These are phyloP conservation scores for Scaptomyza caliginosa DNA, from an alignment of 2,888 invertebrate genomes.

Conservation along the genomic window DNA sequence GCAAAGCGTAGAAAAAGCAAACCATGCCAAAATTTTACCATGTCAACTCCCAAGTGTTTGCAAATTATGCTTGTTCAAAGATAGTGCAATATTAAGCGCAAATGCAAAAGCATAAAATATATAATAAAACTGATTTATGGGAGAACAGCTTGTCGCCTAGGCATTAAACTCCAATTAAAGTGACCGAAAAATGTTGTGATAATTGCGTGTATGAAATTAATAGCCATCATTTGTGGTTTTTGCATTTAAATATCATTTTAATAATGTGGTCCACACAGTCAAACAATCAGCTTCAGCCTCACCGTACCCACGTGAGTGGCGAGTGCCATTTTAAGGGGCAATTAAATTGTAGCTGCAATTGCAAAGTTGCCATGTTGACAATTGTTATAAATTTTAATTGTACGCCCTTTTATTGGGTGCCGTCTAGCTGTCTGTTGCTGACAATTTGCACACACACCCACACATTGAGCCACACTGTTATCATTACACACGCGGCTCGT, in stretches of 20 bases:
- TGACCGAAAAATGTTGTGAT: constrained; percentile 67
- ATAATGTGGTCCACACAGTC: constrained; percentile 49
- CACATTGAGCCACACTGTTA: constrained; percentile 2
- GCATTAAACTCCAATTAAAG: constrained; percentile 61
- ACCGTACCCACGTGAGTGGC: neutral
- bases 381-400: constrained; percentile 76
- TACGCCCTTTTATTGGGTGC: constrained; percentile 4
- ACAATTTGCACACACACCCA: constrained; percentile 19
- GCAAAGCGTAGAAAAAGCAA: neutral
- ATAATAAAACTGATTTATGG: constrained; percentile 24
- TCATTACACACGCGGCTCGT: constrained; percentile 39
- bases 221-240: constrained; percentile 63
- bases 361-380: constrained; percentile 35
- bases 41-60: neutral
- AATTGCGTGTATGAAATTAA: constrained; percentile 69
- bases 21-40: too few relatives aligned
- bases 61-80: neutral
- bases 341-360: constrained; percentile 69
- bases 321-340: constrained; percentile 50
- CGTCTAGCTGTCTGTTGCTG: constrained; percentile 1
- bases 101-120: neutral
- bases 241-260: constrained; percentile 66
- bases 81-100: neutral
- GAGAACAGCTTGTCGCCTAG: constrained; percentile 43
- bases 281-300: neutral